Evolutionary conservation across 2,797 vertebrate genomes (phyloP), one percentile per base, ranked within the genome.

Genomic region (Lagodon rhomboides): DNA sequence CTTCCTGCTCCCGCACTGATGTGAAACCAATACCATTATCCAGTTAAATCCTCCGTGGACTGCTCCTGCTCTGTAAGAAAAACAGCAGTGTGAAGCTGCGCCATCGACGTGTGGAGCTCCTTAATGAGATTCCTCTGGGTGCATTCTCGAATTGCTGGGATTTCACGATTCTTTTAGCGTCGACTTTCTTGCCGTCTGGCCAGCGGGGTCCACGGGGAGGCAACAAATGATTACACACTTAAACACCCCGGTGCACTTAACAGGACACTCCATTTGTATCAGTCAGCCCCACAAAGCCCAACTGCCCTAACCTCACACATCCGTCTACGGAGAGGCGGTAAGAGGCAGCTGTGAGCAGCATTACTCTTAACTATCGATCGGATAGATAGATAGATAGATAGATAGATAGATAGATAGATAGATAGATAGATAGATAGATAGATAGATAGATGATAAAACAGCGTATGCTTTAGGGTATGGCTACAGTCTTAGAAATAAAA

Each of bases 1-100:
- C 85, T 80, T 86, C 76, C 77, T 91, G 86, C 91, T 94, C 87
- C 88, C 15, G 85, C 75, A 62, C 91, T 94, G 93, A 95, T 92
- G 93, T 92, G 93, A 95, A 95, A 95, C 95, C 94, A 94, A 95
- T 94, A 92, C 91, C 68, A 92, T 95, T 93, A 94, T 94, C 90
- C 92, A 82, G 86, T 87, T 88, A 88, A 93, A 93, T 89, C 92
- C 88, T 56, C 89, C 82, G 76, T 72, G 82, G 89, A 90, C 80
- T 74, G 79, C 87, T 86, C 64, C 72, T 4, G 63, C 82, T 88
- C 85, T 68, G 73, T 43, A 68, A 88, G 83, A 84, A 85, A 87
- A 91, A 90, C 78, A 87, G 88, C 87, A 53, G 76, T 76, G 86
- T 76, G 84, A 91, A 51, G 83, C 86, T 77, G 85, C 73, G 41